These are phyloP conservation scores for Tetrapedia diversipes DNA, from an alignment of 2,888 invertebrate species.

Conservation along the genomic window DNA sequence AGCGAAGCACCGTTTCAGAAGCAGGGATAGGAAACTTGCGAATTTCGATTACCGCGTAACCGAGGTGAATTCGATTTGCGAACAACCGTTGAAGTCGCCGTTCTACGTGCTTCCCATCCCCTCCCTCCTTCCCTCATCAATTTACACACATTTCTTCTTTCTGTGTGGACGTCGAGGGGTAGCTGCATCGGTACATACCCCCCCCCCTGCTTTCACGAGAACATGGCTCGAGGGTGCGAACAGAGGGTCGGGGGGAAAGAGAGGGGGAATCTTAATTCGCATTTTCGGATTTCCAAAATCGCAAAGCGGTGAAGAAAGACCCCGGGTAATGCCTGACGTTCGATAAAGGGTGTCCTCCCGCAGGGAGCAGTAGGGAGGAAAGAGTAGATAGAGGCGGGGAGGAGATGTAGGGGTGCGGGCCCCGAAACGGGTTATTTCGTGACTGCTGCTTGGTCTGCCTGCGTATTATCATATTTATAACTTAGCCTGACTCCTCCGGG, in stretches of 20 bases:
- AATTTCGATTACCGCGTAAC: constrained; percentile 46
- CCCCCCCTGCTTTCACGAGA: not conserved
- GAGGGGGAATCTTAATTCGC: constrained; percentile 73
- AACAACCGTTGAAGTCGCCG: constrained; percentile 42
- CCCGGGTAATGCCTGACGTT: constrained; percentile 72
- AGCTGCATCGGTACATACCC: constrained; percentile 35
- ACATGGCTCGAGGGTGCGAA: constrained; percentile 8
- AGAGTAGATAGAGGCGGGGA: constrained; percentile 32
- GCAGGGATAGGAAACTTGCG: constrained; percentile 25
- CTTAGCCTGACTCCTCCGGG: constrained; percentile 61
- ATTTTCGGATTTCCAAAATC: constrained; percentile 79
- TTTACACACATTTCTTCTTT: constrained; percentile 66
- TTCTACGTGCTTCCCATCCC: constrained; percentile 28
- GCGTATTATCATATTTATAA: constrained; percentile 83
- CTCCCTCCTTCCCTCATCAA: no score
- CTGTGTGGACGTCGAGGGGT: constrained; percentile 43
- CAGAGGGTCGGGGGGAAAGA: constrained; percentile 40
- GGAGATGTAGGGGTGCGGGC: constrained; percentile 21
- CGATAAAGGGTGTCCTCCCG: constrained; percentile 73
- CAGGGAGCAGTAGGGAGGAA: no score
- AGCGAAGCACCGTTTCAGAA: not conserved
- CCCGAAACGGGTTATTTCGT: constrained; percentile 76
- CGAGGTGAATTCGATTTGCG: constrained; percentile 52
- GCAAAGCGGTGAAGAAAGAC: constrained; percentile 67
- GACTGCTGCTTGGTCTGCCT: constrained; percentile 77